phyloP scores from a whole-genome alignment of 2,797 vertebrate genomes.

The Aplochiton taeniatus region DNA sequence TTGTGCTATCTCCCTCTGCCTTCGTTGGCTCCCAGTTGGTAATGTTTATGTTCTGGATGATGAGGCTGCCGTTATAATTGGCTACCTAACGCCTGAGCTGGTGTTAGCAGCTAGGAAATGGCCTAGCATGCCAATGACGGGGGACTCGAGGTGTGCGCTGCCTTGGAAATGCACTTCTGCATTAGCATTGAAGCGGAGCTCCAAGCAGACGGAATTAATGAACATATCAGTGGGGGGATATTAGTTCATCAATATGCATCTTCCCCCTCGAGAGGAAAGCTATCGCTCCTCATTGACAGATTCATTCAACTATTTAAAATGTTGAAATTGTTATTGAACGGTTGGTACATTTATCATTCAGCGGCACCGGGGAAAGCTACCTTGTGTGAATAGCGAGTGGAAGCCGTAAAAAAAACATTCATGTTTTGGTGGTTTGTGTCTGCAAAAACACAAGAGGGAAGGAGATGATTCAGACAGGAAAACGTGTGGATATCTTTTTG shows the following conservation, averaged over 20 bases:
- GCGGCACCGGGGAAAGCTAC: constrained; percentile 7
- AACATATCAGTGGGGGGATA: constrained; percentile 15
- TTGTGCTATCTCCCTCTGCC: background rate
- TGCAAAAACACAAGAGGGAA: background rate
- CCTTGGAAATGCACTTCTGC: background rate
- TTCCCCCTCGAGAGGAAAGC: constrained; percentile 19
- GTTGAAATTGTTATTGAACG: constrained; percentile 33
- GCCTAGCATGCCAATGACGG: constrained; percentile 14
- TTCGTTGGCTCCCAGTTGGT: constrained; percentile 3
- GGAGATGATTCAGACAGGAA: no score
- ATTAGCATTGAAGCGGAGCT: constrained; percentile 6
- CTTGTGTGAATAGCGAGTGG: constrained; percentile 11
- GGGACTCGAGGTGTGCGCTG: background rate
- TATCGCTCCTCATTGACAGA: constrained; percentile 30
- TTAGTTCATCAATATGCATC: constrained; percentile 29
- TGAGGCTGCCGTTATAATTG: constrained; percentile 17
- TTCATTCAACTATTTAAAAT: constrained; percentile 24
- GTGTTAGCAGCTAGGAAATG: background rate
- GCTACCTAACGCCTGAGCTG: constrained; percentile 10
- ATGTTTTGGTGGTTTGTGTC: constrained; percentile 1
- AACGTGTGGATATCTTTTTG: no score
- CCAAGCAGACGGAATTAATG: constrained; percentile 17
- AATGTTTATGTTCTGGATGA: constrained; percentile 7
- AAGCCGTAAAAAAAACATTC: background rate
- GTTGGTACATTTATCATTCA: constrained; percentile 35